These are phyloP conservation scores for Oscheius sp. DNA, from an alignment of 2,888 invertebrate genomes.

Conservation along the genomic window DNA sequence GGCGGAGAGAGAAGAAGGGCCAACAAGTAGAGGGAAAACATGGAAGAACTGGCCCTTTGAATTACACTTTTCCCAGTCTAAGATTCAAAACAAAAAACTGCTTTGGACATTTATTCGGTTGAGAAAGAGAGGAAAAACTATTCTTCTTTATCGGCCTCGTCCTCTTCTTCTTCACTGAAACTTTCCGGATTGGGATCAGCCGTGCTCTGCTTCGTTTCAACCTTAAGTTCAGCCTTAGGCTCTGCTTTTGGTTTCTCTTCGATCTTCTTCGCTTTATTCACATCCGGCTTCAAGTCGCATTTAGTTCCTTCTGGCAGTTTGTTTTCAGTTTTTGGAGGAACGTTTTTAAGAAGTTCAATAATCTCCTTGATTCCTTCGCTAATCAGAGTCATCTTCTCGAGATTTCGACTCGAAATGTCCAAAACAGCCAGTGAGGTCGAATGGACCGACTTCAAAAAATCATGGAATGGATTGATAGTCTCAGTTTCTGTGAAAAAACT, in stretches of 20 bases:
- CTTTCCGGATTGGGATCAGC: no score
- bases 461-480: neutral
- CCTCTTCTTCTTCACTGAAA: no score
- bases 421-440: slow-evolving; percentile 1
- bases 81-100: no score
- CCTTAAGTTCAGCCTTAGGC: no score
- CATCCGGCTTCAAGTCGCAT: neutral
- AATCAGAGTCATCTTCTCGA: neutral
- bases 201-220: no score
- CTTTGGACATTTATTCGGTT: no score
- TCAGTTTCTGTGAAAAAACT: neutral
- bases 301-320: neutral
- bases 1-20: neutral
- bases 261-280: neutral
- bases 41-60: neutral
- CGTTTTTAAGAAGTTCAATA: neutral
- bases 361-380: neutral
- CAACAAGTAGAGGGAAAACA: neutral
- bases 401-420: neutral
- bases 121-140: no score
- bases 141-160: no score
- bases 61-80: no score
- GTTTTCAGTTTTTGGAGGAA: neutral
- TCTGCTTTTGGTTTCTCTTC: neutral
- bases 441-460: neutral